A percentile compares a stretch with the other conserved stretches of the same genome.
Conservation (phyloP, 2,113 vertebrate genomes). For the Bagarius yarrelli region DNA sequence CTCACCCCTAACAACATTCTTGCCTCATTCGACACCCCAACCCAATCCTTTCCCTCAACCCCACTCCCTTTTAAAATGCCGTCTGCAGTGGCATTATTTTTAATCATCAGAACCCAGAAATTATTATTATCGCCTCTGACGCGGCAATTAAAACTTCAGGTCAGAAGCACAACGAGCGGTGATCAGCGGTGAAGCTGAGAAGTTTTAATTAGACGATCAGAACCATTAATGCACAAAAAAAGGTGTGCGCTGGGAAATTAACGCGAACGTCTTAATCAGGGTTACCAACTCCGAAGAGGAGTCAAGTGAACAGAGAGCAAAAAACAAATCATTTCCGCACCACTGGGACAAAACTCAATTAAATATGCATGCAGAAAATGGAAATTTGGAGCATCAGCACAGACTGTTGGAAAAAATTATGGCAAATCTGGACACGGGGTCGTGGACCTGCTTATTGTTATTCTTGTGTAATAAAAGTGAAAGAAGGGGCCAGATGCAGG, state of each 20-base stretch:
- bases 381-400: constrained; percentile 78
- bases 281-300: constrained; percentile 84
- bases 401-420: constrained; percentile 73
- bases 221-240: constrained; percentile 86
- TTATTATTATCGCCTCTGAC: constrained; percentile 84
- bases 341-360: constrained; percentile 84
- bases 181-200: constrained; percentile 82
- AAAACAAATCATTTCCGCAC: constrained; percentile 86
- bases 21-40: constrained; percentile 38
- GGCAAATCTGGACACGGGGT: constrained; percentile 73
- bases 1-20: constrained; percentile 11
- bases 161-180: constrained; percentile 82
- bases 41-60: constrained; percentile 51
- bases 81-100: constrained; percentile 82
- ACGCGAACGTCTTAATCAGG: constrained; percentile 85
- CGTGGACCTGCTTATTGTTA: constrained; percentile 78
- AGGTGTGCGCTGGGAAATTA: constrained; percentile 85
- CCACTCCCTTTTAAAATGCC: constrained; percentile 62
- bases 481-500: constrained; percentile 72
- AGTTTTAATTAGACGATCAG: constrained; percentile 87
- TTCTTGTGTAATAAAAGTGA: constrained; percentile 78
- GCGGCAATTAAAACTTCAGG: constrained; percentile 84
- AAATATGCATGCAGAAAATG: constrained; percentile 83
- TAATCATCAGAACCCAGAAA: constrained; percentile 83
- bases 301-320: constrained; percentile 85